Evolutionary conservation across 1,140 invertebrate species (phyloP), one percentile per base, ranked within the genome.

Genomic region (Lucilia cuprina): DNA sequence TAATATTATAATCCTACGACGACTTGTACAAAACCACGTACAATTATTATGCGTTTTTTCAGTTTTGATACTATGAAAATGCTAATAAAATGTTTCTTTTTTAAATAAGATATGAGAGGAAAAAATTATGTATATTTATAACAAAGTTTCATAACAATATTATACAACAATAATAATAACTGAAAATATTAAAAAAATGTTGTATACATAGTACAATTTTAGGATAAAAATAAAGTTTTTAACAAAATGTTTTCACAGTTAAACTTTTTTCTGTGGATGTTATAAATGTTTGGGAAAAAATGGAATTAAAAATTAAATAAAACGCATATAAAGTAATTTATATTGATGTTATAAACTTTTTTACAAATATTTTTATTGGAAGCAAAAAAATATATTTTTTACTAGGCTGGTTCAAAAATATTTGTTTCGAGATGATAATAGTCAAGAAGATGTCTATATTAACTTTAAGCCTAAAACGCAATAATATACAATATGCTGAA

Each of bases 331-430:
- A 80, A 80, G 41, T 50, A 50, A 80, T 50, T 80, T 50, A 80
- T 80, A 80, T 80, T 80, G 77, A 80, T 80, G 77, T 80, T 80
- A 80, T 80, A 80, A 80, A 80, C 77, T 80, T 49, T 30, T 41
- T 80, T 47, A 19, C 75, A 50, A 25, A 80, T 41, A 80, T 49
- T 21, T 49, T 13, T 21, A 80, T 21, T 70, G 25, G 25, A 30
- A 30, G 25, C 25, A 30, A 30, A 30, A 30, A 30, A 30, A 30
- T 2, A 30, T 30, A 30, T 30, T 30, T 30, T 30, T 30, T n/a
- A n/a, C n/a, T n/a, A n/a, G n/a, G n/a, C n/a, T n/a, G n/a, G n/a
- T n/a, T n/a, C n/a, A n/a, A n/a, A n/a, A n/a, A n/a, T n/a, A n/a
- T n/a, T n/a, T n/a, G n/a, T n/a, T n/a, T n/a, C n/a, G n/a, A n/a